Evolutionary conservation across 1,140 invertebrate species (phyloP), one percentile per base, ranked within the genome.

Genomic region (Episyrphus balteatus): DNA sequence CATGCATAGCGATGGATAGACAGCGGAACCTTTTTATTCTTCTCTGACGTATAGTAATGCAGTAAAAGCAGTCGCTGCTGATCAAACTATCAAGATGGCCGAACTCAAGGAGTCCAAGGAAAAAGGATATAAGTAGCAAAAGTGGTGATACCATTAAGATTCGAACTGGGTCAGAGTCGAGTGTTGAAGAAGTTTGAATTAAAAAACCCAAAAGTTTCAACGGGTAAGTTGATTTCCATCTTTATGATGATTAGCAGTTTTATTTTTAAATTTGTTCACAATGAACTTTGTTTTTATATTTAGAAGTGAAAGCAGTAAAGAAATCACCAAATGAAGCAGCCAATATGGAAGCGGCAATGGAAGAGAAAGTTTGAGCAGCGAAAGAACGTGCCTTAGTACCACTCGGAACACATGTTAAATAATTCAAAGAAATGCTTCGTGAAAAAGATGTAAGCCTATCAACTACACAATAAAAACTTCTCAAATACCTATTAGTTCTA

Each of bases 321-420:
- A 55, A 65, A 40, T 47, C 13, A 31, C 10, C 77, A 33, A 78
- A 79, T 33, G 80, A 83, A 51, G 78, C 83, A 45, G 80, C 83
- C 26, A 90, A 91, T 63, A n/a, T n/a, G n/a, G 90, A 95, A 68
- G 90, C 92, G 17, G 93, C 94, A 1, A 87, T 93, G 58, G 93
- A 98, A 72, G 94, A 93, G 5, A 95, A 99, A 75, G 84, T 92
- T 30, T 79, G 90, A 51, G 96, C 96, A 34, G 92, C 93, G 11
- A 80, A 92, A 57, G 92, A 98, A 73, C 76, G 96, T 51, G 93
- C 91, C 1, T 79, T 91, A 44, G 86, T 98, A 54, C 95, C 97
- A 1, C 71, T 98, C 50, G 95, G 98, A 63, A 87, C 84, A 42
- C 78, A 97, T 44, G 89, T 98, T 59, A 87, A 91, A 62, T 86